Evolutionary conservation across 2,113 vertebrate species (phyloP), one percentile per base, ranked within the genome.

Genomic region (Archilochus colubris): DNA sequence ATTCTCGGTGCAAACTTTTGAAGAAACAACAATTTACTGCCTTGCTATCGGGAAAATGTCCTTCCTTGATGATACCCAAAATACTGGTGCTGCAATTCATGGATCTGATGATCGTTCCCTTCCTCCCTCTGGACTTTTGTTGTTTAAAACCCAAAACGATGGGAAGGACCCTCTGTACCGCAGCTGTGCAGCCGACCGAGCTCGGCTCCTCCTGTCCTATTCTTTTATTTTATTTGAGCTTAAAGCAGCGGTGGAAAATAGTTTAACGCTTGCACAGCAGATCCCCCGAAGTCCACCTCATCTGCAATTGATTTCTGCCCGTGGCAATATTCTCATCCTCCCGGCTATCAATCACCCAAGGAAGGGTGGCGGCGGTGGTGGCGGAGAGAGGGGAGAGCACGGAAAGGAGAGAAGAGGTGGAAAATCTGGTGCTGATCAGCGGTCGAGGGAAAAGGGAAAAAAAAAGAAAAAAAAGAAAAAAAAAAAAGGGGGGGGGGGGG

Each of bases 301-400:
- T 95, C 96, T 95, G 96, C 78, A 82, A 87, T 44, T 24, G 14
- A 93, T 96, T 94, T 77, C 80, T 91, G 61, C 77, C 88, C 88
- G 51, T 14, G 85, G 82, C 84, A 10, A 84, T 66, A 77, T 59
- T 67, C 94, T 93, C 95, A 68, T 88, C 94, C 91, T 89, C 88
- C 94, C 73, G 88, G 57, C 91, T 81, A 75, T 83, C 93, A 40
- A 86, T 94, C 90, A 46, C 70, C 38, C 21, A 43, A 14, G 46
- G 46, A 48, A 40, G 40, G 46, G 9, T 21, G 19, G 46, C 9
- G 18, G 46, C 9, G 44, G 44, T 19, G 44, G 44, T 19, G 44
- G 46, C 19, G 46, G 46, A 48, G 46, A 10, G 46, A 20, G 46
- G 51, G 63, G 28, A 4, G 10, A 25, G 54, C 10, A 9, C 14